Conservation (phyloP, 2,888 invertebrate species). For the Plebejus anna region DNA sequence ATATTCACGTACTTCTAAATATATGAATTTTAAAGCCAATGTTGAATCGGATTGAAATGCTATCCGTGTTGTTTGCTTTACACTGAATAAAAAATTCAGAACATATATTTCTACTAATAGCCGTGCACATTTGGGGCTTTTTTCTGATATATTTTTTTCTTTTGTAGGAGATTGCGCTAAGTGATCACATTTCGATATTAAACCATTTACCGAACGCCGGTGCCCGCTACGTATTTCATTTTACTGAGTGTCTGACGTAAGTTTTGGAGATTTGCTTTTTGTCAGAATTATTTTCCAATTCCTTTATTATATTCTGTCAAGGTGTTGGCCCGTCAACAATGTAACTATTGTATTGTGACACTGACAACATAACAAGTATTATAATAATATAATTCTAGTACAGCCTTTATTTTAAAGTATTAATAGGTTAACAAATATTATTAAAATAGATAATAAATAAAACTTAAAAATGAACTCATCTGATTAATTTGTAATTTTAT, state of each 20-base stretch:
- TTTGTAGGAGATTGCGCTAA: conserved; percentile 79
- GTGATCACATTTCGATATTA: conserved; percentile 81
- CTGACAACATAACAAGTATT: not conserved
- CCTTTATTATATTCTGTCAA: conserved; percentile 57
- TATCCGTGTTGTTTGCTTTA: conserved; percentile 54
- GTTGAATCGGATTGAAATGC: conserved; percentile 33
- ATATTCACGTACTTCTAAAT: conserved; percentile 19
- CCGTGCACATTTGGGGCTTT: conserved; percentile 66
- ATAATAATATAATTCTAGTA: not conserved
- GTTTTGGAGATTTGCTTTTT: conserved; percentile 75
- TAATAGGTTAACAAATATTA: no score
- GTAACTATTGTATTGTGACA: not conserved
- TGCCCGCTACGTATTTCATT: conserved; percentile 78
- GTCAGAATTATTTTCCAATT: conserved; percentile 73
- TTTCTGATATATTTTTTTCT: conserved; percentile 68
- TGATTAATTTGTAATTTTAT: no score
- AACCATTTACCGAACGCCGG: conserved; percentile 78
- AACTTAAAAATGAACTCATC: no score
- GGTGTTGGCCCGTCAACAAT: not conserved
- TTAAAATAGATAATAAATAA: no score
- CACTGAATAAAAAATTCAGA: conserved; percentile 68
- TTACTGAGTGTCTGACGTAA: conserved; percentile 78
- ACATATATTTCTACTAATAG: conserved; percentile 72
- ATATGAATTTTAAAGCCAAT: conserved; percentile 10
- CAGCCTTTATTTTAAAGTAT: no score